phyloP scores from a whole-genome alignment of 2,113 vertebrate genomes.

The Clarias gariepinus region DNA sequence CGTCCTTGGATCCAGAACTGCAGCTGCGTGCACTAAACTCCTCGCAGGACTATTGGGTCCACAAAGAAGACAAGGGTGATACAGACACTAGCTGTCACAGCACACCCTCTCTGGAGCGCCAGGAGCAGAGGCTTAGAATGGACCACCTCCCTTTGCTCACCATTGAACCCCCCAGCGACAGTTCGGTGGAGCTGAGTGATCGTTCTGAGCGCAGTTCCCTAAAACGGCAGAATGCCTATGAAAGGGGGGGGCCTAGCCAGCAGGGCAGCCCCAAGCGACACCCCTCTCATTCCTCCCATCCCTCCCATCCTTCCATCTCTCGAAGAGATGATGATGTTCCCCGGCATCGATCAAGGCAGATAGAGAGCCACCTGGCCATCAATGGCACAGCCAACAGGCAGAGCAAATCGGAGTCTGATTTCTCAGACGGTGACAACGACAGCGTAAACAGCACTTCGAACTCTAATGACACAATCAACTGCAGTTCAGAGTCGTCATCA shows the following conservation, averaged over 20 bases:
- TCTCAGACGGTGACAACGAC: conserved; percentile 95
- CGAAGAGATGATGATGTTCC: conserved; percentile 81
- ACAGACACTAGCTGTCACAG: conserved; percentile 91
- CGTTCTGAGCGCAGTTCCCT: conserved; percentile 88
- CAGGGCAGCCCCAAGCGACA: conserved; percentile 88
- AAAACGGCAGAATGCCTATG: conserved; percentile 84
- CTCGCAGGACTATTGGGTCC: conserved; percentile 91
- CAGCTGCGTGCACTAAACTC: conserved; percentile 80
- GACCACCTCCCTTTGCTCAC: conserved; percentile 90
- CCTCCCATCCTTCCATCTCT: conserved; percentile 77
- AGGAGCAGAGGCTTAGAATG: conserved; percentile 83
- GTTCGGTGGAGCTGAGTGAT: conserved; percentile 90
- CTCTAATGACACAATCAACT: conserved; percentile 97
- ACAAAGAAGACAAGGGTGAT: conserved; percentile 86
- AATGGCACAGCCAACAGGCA: conserved; percentile 90
- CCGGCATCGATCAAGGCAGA: conserved; percentile 78
- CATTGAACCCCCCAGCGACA: conserved; percentile 94
- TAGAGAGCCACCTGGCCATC: conserved; percentile 89
- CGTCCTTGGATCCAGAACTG: conserved; percentile 83
- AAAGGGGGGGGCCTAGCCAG: conserved; percentile 77
- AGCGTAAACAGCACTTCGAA: conserved; percentile 98
- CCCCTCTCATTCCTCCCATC: conserved; percentile 74
- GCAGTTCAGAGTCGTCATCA: conserved; percentile 94
- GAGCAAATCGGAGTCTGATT: conserved; percentile 96
- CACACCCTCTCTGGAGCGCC: conserved; percentile 88